phyloP scores from a whole-genome alignment of 2,113 vertebrate genomes.

The Upupa epops region DNA sequence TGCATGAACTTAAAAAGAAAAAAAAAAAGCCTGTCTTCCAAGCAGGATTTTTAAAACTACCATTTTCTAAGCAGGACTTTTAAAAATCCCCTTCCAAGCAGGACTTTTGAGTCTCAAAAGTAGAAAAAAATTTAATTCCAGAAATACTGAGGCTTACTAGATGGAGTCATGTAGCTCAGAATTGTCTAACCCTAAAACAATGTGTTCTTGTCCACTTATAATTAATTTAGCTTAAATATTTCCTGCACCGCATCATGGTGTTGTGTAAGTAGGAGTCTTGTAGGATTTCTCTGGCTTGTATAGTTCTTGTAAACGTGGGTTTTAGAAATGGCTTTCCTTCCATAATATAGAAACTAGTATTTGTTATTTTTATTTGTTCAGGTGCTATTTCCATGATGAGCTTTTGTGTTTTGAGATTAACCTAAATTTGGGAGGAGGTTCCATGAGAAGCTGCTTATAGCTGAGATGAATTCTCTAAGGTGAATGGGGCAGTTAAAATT shows the following conservation, averaged over 20 bases:
- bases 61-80: no score
- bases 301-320: background rate
- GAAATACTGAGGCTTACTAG: background rate
- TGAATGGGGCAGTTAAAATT: background rate
- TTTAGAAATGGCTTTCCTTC: background rate
- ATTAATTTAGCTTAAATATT: conserved; percentile 41
- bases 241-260: background rate
- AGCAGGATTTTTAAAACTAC: background rate
- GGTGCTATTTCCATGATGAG: background rate
- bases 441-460: background rate
- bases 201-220: conserved; percentile 31
- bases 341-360: background rate
- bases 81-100: no score
- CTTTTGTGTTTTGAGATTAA: background rate
- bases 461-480: background rate
- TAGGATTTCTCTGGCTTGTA: background rate
- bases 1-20: background rate
- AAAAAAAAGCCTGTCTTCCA: background rate
- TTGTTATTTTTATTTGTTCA: background rate
- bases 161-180: background rate
- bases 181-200: conserved; percentile 36
- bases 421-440: background rate
- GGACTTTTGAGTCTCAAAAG: background rate
- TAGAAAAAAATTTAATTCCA: background rate
- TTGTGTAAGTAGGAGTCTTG: background rate